These are phyloP conservation scores for Congeria kusceri DNA, from an alignment of 2,888 invertebrate species.

Conservation along the genomic window DNA sequence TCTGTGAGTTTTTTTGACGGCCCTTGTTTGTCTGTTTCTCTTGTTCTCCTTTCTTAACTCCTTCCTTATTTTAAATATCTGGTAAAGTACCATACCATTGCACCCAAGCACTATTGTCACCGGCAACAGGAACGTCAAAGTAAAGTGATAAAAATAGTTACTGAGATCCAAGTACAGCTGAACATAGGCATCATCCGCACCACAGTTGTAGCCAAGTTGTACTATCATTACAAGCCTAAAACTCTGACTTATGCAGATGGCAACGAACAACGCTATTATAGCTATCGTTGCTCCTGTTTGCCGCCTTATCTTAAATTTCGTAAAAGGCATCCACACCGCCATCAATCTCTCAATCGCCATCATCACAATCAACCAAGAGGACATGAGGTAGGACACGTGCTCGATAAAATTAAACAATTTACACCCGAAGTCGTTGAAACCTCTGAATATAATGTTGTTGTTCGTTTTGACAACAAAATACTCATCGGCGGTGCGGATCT, in stretches of 20 bases:
- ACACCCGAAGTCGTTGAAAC: constrained; percentile 75
- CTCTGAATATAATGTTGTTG: constrained; percentile 48
- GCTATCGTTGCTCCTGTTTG: constrained; percentile 75
- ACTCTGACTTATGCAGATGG: constrained; percentile 77
- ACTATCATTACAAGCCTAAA: constrained; percentile 75
- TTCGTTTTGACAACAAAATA: constrained; percentile 29
- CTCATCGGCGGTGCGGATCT: constrained; percentile 70
- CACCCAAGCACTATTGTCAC: constrained; percentile 77
- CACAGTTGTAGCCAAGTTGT: constrained; percentile 51
- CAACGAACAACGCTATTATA: constrained; percentile 73
- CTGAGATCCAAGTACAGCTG: constrained; percentile 74
- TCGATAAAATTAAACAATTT: constrained; percentile 79
- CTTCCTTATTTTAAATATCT: constrained; percentile 59
- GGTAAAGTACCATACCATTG: constrained; percentile 77
- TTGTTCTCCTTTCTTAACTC: background rate
- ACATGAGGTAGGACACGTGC: constrained; percentile 81
- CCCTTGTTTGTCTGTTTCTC: constrained; percentile 21
- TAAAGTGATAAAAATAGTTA: constrained; percentile 79
- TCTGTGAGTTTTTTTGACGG: constrained; percentile 60
- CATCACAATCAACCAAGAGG: constrained; percentile 81
- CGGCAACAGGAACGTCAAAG: constrained; percentile 77
- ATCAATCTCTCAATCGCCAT: constrained; percentile 81
- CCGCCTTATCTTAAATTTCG: constrained; percentile 74
- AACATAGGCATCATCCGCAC: constrained; percentile 55
- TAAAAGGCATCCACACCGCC: constrained; percentile 81